These are phyloP conservation scores for Caenorhabditis macrosperma DNA, from an alignment of 2,888 invertebrate species.

Conservation along the genomic window DNA sequence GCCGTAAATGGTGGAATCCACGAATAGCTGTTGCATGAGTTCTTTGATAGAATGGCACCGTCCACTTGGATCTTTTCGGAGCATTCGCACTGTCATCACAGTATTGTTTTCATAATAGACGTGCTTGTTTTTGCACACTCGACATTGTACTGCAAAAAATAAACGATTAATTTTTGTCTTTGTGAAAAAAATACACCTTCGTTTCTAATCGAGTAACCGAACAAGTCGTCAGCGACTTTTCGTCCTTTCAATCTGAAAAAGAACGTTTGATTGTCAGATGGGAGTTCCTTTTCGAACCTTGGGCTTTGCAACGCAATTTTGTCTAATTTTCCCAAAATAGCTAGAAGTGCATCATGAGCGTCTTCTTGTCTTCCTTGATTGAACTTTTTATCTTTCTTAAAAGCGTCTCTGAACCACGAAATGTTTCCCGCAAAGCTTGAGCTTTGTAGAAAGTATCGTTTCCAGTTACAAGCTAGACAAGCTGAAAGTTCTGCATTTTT, in stretches of 20 bases:
- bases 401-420: constrained; percentile 54
- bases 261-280: not conserved
- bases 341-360: constrained; percentile 55
- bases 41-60: constrained; percentile 47
- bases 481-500: constrained; percentile 9
- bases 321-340: constrained; percentile 52
- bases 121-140: constrained; percentile 52
- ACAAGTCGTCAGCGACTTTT: constrained; percentile 49
- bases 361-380: constrained; percentile 58
- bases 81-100: constrained; percentile 58
- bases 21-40: constrained; percentile 50
- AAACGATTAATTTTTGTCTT: too few relatives aligned
- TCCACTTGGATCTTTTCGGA: constrained; percentile 44
- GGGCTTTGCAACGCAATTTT: constrained; percentile 28
- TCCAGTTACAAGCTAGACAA: constrained; percentile 53
- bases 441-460: constrained; percentile 33
- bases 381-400: constrained; percentile 44
- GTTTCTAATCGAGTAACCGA: constrained; percentile 55
- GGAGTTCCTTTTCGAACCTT: not conserved
- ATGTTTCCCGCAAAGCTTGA: constrained; percentile 25
- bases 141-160: constrained; percentile 31
- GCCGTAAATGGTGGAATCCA: constrained; percentile 40
- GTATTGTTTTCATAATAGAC: constrained; percentile 59
- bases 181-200: constrained; percentile 16
- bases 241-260: constrained; percentile 36